Conservation (phyloP, 2,888 invertebrate genomes). For the Phania funesta region DNA sequence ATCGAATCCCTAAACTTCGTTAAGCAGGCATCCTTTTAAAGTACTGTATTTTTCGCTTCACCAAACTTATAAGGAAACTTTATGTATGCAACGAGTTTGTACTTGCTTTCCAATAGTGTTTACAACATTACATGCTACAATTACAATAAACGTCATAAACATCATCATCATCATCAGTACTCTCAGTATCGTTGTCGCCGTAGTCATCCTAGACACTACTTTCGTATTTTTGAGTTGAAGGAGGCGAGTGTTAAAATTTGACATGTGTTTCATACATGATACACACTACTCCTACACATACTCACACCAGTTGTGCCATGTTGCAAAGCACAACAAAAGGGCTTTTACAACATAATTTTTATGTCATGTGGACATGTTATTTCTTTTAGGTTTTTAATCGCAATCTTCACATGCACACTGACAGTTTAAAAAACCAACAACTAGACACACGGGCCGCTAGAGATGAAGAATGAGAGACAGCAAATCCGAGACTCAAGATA, state of each 20-base stretch:
- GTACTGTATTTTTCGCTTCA: background rate
- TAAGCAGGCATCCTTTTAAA: background rate
- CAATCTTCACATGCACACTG: slow-evolving; percentile 15
- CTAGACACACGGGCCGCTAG: slow-evolving; percentile 31
- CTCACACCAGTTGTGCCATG: background rate
- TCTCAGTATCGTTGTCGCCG: background rate
- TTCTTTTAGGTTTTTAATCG: slow-evolving; percentile 36
- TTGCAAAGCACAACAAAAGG: slow-evolving; percentile 38
- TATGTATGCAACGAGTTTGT: background rate
- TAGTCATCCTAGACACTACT: slow-evolving; percentile 27
- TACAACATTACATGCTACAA: slow-evolving; percentile 37
- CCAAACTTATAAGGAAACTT: background rate
- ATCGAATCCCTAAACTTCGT: too few species aligned
- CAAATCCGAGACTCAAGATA: slow-evolving; percentile 8
- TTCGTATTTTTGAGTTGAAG: slow-evolving; percentile 44
- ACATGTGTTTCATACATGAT: slow-evolving; percentile 52
- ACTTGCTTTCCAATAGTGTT: slow-evolving; percentile 34
- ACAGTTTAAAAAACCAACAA: background rate
- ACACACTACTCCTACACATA: slow-evolving; percentile 19
- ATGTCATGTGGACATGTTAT: slow-evolving; percentile 45
- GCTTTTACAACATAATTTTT: slow-evolving; percentile 38
- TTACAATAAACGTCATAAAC: slow-evolving; percentile 47
- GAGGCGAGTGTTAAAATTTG: slow-evolving; percentile 51
- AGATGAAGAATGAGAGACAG: background rate
- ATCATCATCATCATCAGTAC: slow-evolving; percentile 16